Conservation (phyloP, 2,888 invertebrate species). For the Thymelicus acteon region DNA sequence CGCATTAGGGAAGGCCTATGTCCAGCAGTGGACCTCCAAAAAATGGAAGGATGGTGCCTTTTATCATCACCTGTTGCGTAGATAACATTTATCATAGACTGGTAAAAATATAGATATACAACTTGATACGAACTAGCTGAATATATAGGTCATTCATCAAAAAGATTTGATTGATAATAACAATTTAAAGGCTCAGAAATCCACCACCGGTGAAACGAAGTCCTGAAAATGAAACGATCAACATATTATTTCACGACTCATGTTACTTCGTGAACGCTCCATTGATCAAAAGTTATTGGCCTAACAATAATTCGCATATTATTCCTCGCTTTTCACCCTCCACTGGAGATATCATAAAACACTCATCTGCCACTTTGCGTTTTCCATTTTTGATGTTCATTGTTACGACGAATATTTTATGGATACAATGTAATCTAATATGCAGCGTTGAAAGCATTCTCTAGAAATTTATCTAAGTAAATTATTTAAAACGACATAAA, state of each 20-base stretch:
- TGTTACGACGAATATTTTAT: constrained; percentile 46
- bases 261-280: constrained; percentile 45
- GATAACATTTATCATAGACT: constrained; percentile 37
- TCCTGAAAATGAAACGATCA: constrained; percentile 15
- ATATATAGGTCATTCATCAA: background rate
- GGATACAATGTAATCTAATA: constrained; percentile 38
- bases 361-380: constrained; percentile 29
- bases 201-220: constrained; percentile 45
- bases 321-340: constrained; percentile 47
- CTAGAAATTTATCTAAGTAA: constrained; percentile 4
- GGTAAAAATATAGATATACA: constrained; percentile 64
- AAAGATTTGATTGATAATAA: background rate
- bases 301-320: constrained; percentile 52
- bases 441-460: constrained; percentile 9
- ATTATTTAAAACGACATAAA: background rate
- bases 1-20: too few species aligned
- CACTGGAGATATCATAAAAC: constrained; percentile 52
- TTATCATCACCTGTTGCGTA: too few species aligned
- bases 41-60: too few species aligned
- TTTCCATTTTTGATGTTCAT: constrained; percentile 49
- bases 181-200: constrained; percentile 55
- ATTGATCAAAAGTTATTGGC: constrained; percentile 55
- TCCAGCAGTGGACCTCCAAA: too few species aligned
- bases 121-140: background rate
- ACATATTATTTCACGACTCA: constrained; percentile 34